Evolutionary conservation across 2,888 invertebrate species (phyloP), one percentile per base, ranked within the genome.

Genomic region (Nudaria mundana): DNA sequence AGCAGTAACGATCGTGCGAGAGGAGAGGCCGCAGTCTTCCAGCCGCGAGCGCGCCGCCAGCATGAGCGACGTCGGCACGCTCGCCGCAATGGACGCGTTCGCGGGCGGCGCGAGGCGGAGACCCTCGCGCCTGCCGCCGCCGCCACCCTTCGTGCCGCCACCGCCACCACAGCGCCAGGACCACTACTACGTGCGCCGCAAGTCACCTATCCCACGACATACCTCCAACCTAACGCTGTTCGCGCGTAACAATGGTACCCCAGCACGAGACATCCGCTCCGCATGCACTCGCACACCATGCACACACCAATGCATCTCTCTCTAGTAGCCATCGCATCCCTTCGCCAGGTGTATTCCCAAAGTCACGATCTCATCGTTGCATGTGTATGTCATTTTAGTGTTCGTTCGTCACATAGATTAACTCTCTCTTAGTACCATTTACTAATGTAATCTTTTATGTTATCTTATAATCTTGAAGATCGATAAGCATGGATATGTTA

Each of bases 21-120:
- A 56, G 64, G 65, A 63, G 66, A 71, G 79, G 80, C 73, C 82
- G 81, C 85, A 84, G 85, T 86, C 79, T 83, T 83, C 82, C 83
- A 83, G 78, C 81, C 74, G 81, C 80, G 72, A 90, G 90, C 81
- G 81, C 74, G 79, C 71, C 71, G 85, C 73, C 78, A 86, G 80
- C 81, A 88, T 88, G 88, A 78, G 86, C 83, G 86, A 86, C 83
- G 88, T 87, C 71, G 88, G 85, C 77, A 87, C 87, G 83, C 87
- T 87, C 78, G 87, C 85, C 75, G 87, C 84, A 61, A 88, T 84
- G 86, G 87, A 85, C 81, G 87, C 83, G 75, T 88, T 83, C 80
- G 87, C 83, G 74, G 86, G 84, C 83, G 88, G 86, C 79, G 85
- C 85, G 66, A 70, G 88, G 79, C 84, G 86, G 44, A 72, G 84